Percentiles rank a stretch among this genome's conserved stretches.
Evolutionary conservation across 1,140 invertebrate genomes (phyloP).

Genomic region (Colletes latitarsis): DNA sequence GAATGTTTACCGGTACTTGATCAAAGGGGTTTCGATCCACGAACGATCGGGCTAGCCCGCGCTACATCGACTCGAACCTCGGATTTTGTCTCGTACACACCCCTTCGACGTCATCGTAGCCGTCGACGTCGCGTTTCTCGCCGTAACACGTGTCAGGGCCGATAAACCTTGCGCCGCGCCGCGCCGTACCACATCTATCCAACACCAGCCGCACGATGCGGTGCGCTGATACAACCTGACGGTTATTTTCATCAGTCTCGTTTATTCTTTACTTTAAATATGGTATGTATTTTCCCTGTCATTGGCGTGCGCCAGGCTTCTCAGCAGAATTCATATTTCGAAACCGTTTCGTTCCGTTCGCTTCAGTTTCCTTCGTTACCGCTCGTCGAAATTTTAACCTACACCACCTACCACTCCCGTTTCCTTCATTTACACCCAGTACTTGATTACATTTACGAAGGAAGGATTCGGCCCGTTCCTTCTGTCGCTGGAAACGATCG

Average conservation of each 20-base stretch:
- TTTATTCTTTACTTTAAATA: conserved; percentile 42
- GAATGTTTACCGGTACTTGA: conserved; percentile 73
- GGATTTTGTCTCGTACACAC: conserved; percentile 44
- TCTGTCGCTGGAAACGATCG: too few relatives aligned
- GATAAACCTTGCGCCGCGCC: conserved; percentile 33
- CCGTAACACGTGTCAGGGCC: conserved; percentile 45
- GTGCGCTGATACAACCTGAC: neutral
- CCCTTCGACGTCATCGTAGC: conserved; percentile 24
- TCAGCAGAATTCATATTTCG: neutral
- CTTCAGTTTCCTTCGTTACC: neutral
- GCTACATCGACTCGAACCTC: neutral
- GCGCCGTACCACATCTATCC: neutral
- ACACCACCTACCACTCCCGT: too few relatives aligned
- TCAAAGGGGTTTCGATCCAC: conserved; percentile 69
- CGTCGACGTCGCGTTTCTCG: conserved; percentile 6
- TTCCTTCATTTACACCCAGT: too few relatives aligned
- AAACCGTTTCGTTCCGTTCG: neutral
- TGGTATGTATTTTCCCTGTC: neutral
- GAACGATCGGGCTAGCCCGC: conserved; percentile 12
- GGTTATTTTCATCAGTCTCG: conserved; percentile 4
- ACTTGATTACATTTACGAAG: too few relatives aligned
- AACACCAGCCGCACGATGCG: too few relatives aligned
- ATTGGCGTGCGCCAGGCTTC: neutral
- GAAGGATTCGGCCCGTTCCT: too few relatives aligned
- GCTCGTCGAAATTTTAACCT: too few relatives aligned